Conservation (phyloP, 2,113 vertebrate species). For the Corythaixoides concolor region DNA sequence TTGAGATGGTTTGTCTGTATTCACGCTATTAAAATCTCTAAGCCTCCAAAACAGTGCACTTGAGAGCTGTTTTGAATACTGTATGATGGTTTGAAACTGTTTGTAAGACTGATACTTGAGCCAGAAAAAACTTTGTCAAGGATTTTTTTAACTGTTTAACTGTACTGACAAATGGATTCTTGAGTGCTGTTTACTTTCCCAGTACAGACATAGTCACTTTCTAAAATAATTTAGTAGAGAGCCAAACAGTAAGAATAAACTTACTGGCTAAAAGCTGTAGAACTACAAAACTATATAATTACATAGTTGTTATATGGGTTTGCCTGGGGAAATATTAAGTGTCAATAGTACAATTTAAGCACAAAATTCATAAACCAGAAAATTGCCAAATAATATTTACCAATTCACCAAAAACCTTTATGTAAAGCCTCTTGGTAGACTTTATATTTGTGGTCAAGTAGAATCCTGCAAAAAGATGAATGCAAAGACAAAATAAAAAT, state of each 20-base stretch:
- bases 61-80: not conserved
- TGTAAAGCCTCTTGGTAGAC: not conserved
- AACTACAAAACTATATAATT: not conserved
- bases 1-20: not conserved
- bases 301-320: not conserved
- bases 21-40: not conserved
- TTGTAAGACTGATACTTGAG: not conserved
- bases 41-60: not conserved
- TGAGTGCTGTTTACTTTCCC: not conserved
- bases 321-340: not conserved
- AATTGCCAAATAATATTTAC: not conserved
- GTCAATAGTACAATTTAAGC: not conserved
- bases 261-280: not conserved
- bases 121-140: not conserved
- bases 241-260: not conserved
- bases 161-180: not conserved
- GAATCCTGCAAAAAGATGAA: not conserved
- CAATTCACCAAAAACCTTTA: not conserved
- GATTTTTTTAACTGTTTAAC: not conserved
- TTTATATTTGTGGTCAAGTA: not conserved
- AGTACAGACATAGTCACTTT: not conserved
- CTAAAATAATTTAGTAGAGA: not conserved
- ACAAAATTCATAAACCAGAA: not conserved
- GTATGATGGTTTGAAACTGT: not conserved
- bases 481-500: not conserved